Evolutionary conservation across 2,888 invertebrate species (phyloP), one percentile per base, ranked within the genome.

Genomic region (Pristionchus fissidentatus): DNA sequence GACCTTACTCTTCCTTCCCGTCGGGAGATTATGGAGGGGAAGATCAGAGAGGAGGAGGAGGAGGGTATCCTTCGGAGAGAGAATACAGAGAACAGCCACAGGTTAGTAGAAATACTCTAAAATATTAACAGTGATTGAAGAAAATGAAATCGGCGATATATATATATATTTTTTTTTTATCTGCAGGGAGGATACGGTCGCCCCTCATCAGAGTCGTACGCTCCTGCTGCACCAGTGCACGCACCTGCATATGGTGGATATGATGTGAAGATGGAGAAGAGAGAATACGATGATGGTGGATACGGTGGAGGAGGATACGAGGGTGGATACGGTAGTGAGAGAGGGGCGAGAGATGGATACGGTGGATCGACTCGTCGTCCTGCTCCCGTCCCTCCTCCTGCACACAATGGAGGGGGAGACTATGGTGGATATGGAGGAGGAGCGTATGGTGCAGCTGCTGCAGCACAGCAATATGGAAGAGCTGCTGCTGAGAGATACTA

Each of bases 1-100:
- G 62, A 81, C 62, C 35, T 4, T 81, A 81, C n/a, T 60, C 80
- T 13, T 62, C 80, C 1, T 81, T 81, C 80, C 80, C 80, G 29
- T 81, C 80, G 0, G 26, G 62, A 46, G 80, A 81, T 13, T 81
- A 81, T 62, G 46, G n/a, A 62, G 62, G 80, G n/a, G n/a, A n/a
- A n/a, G n/a, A n/a, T n/a, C n/a, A n/a, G n/a, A n/a, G n/a, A n/a
- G n/a, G n/a, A n/a, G n/a, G n/a, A n/a, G n/a, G n/a, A n/a, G n/a
- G n/a, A n/a, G n/a, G 57, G 79, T 10, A 38, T 49, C 75, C 46
- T n/a, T 1, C 29, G 10, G 49, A 75, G 46, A 29, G 49, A 41
- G 73, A 26, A 0, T 32, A 49, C 35, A 49, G 8, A 13, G 10
- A 49, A 13, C 49, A 49, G 49, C 49, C 19, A 19, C 29, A 75